A percentile compares a stretch with the other conserved stretches of the same genome.
Evolutionary conservation across 2,888 invertebrate species (phyloP).

Genomic region (Stenichneumon culpator): DNA sequence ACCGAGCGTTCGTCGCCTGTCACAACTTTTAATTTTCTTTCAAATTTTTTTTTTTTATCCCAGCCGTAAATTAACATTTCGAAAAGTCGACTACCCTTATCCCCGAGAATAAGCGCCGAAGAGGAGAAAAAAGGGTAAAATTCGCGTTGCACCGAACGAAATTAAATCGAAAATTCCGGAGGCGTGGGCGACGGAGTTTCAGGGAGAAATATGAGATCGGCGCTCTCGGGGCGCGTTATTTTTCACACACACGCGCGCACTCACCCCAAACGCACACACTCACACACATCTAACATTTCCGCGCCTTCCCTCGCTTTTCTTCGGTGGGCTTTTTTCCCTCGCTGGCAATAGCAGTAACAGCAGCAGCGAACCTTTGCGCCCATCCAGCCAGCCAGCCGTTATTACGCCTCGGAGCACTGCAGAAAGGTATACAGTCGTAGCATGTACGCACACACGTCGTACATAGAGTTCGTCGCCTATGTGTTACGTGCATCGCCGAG

Average conservation of each 20-base stretch:
- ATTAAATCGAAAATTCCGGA: conserved; percentile 61
- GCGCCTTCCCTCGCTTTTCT: conserved; percentile 43
- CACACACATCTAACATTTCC: neutral
- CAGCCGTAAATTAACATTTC: conserved; percentile 8
- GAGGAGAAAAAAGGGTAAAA: neutral
- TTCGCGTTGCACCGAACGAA: conserved; percentile 51
- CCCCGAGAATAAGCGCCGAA: conserved; percentile 37
- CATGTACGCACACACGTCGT: conserved; percentile 11
- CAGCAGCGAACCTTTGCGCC: conserved; percentile 34
- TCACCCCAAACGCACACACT: conserved; percentile 2
- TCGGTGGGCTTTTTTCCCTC: conserved; percentile 39
- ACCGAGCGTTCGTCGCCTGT: neutral
- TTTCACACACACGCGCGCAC: conserved; percentile 29
- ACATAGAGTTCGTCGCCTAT: conserved; percentile 7
- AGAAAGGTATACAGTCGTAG: conserved; percentile 18
- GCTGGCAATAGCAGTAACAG: conserved; percentile 19
- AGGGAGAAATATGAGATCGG: conserved; percentile 44
- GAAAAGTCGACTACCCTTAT: neutral
- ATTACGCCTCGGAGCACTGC: conserved; percentile 33
- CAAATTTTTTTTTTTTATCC: neutral
- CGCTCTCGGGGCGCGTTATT: conserved; percentile 61
- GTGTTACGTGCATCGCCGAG: conserved; percentile 1
- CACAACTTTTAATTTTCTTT: neutral
- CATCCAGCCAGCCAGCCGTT: conserved; percentile 41
- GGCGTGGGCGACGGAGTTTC: conserved; percentile 27